These are phyloP conservation scores for Chauna torquata DNA, from an alignment of 2,113 vertebrate species.

Conservation along the genomic window DNA sequence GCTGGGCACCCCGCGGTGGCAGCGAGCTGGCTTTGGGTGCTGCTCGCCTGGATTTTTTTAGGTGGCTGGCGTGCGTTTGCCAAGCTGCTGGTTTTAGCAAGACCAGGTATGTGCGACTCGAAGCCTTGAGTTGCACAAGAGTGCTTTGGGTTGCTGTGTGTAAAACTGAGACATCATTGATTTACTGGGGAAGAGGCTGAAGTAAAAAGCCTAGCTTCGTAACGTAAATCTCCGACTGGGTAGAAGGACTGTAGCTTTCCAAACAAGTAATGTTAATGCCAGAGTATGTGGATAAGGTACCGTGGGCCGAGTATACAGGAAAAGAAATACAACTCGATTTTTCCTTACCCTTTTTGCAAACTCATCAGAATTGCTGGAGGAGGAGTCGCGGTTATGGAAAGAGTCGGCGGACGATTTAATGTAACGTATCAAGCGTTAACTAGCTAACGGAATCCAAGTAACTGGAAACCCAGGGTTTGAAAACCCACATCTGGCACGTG, in stretches of 20 bases:
- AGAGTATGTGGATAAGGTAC: neutral
- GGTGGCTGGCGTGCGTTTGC: accelerated
- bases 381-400: neutral
- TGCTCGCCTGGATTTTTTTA: neutral
- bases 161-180: neutral
- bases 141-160: neutral
- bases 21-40: too few relatives aligned
- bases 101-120: neutral
- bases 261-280: neutral
- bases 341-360: neutral
- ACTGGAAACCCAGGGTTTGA: neutral
- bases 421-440: neutral
- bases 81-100: neutral
- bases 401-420: neutral
- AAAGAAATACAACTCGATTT: neutral
- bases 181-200: neutral
- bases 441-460: neutral
- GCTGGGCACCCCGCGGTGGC: neutral
- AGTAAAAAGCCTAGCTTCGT: neutral
- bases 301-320: neutral
- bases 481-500: conserved; percentile 63
- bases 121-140: neutral
- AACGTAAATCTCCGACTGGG: neutral
- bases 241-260: neutral
- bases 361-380: neutral